Percentiles rank a stretch among this genome's conserved stretches.
These are phyloP conservation scores for Charina bottae DNA, from an alignment of 2,113 vertebrate genomes.

Conservation along the genomic window DNA sequence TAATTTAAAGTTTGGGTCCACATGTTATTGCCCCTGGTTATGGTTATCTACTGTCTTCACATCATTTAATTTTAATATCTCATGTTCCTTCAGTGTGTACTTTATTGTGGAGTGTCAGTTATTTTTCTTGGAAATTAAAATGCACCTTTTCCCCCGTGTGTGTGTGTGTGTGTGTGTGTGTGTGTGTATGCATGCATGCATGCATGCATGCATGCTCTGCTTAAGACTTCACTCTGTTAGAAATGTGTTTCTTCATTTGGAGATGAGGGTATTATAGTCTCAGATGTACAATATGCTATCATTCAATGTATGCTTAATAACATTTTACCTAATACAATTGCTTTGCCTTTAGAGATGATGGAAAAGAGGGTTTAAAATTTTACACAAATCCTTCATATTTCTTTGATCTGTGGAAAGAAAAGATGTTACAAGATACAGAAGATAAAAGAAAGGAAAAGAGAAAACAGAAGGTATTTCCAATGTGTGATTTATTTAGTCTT, in stretches of 20 bases:
- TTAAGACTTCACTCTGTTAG: neutral
- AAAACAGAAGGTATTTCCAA: constrained; percentile 91
- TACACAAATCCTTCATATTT: constrained; percentile 99
- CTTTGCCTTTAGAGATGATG: constrained; percentile 87
- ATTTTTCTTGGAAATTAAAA: constrained; percentile 8
- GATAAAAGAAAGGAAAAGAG: constrained; percentile 98
- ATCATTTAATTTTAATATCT: neutral
- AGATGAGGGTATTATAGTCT: neutral
- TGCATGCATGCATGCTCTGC: neutral
- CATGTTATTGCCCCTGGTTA: neutral
- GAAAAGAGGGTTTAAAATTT: constrained; percentile 96
- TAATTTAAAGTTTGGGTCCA: neutral
- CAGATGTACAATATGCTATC: neutral
- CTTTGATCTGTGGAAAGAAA: constrained; percentile 98
- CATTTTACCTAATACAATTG: neutral
- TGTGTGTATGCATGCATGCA: neutral
- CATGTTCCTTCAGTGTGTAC: neutral
- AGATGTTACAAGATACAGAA: constrained; percentile 98
- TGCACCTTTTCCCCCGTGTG: neutral
- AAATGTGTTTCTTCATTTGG: neutral
- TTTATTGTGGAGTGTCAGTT: neutral
- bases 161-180: neutral
- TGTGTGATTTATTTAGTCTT: constrained; percentile 37
- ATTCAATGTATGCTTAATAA: constrained; percentile 36
- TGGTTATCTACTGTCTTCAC: neutral